These are phyloP conservation scores for Cephonodes hylas DNA, from an alignment of 2,888 invertebrate genomes.

Conservation along the genomic window DNA sequence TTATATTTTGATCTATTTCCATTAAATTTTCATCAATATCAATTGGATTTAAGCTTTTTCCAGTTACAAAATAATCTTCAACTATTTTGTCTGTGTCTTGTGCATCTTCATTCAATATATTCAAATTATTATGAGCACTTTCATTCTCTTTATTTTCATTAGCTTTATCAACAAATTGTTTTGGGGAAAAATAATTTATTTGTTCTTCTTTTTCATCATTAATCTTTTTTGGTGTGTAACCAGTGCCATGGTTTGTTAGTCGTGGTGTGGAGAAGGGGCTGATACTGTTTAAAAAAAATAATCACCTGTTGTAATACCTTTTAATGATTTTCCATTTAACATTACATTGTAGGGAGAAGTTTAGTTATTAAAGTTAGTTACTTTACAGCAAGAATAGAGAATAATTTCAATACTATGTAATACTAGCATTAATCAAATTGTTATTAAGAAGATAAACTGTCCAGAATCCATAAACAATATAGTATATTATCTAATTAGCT, in stretches of 20 bases:
- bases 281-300: conserved; percentile 41
- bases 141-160: conserved; percentile 14
- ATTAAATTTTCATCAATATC: conserved; percentile 11
- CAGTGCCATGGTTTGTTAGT: conserved; percentile 43
- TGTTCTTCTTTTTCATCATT: conserved; percentile 20
- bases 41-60: background rate
- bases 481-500: too few relatives aligned
- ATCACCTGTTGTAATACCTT: background rate
- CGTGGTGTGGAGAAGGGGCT: conserved; percentile 61
- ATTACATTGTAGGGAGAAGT: too few relatives aligned
- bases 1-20: conserved; percentile 2
- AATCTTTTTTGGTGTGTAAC: conserved; percentile 43
- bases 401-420: too few relatives aligned
- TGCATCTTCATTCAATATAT: background rate
- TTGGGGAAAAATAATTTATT: conserved; percentile 15
- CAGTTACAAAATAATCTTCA: background rate
- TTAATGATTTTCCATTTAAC: background rate
- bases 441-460: too few relatives aligned
- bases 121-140: conserved; percentile 7
- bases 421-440: too few relatives aligned
- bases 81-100: background rate
- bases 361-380: too few relatives aligned
- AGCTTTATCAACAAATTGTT: conserved; percentile 9
- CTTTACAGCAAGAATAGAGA: too few relatives aligned
- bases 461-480: too few relatives aligned